Percentiles rank a stretch among this genome's conserved stretches.
Conservation (phyloP, 2,113 vertebrate genomes). For the Calonectris borealis region DNA sequence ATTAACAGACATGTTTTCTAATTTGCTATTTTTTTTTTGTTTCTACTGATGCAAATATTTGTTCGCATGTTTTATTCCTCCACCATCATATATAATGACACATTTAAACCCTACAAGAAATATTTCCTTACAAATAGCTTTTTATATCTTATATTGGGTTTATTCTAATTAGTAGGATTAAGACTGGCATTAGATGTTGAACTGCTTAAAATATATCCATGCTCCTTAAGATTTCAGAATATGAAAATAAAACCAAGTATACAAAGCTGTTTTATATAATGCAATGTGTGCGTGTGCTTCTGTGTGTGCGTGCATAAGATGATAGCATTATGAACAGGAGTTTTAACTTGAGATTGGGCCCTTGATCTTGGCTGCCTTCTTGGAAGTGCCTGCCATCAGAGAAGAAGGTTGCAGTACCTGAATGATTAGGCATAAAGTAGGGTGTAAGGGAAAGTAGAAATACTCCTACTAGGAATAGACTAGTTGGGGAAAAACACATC, state of each 20-base stretch:
- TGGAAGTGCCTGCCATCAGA: neutral
- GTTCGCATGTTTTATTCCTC: neutral
- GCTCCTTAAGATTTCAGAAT: neutral
- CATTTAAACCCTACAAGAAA: neutral
- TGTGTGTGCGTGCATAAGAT: neutral
- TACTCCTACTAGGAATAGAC: neutral
- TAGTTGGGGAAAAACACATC: neutral
- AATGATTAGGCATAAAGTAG: neutral
- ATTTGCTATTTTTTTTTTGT: neutral
- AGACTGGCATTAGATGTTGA: neutral
- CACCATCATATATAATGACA: neutral
- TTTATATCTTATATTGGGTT: neutral
- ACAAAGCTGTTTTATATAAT: neutral
- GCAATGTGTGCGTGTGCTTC: neutral
- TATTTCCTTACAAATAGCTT: neutral
- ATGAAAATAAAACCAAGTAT: neutral
- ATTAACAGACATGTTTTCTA: neutral
- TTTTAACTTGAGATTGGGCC: neutral
- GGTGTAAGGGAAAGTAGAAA: neutral
- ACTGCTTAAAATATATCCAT: neutral
- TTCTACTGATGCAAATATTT: neutral
- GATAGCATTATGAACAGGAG: neutral
- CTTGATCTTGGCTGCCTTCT: neutral
- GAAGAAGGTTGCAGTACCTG: neutral
- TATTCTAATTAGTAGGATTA: neutral